Conservation (phyloP, 2,113 vertebrate species). For the Sebastes schlegelii region DNA sequence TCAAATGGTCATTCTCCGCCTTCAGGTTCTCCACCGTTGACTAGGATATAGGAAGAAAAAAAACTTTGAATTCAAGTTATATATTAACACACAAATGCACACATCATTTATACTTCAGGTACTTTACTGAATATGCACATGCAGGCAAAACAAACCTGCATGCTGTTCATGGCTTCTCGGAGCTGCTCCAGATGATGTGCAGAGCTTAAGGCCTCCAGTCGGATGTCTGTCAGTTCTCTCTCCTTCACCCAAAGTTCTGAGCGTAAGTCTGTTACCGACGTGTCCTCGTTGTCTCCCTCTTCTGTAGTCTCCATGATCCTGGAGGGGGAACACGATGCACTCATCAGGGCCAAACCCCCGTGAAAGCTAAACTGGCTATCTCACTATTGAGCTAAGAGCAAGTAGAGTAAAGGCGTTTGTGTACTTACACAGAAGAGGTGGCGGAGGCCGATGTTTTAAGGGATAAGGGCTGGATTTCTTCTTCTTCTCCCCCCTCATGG, state of each 20-base stretch:
- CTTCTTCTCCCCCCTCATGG: slow-evolving; percentile 84
- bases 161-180: slow-evolving; percentile 95
- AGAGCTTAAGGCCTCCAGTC: slow-evolving; percentile 94
- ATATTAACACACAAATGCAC: neutral
- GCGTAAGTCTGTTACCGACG: slow-evolving; percentile 91
- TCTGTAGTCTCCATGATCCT: slow-evolving; percentile 88
- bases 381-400: neutral
- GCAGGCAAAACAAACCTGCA: slow-evolving; percentile 88
- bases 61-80: neutral
- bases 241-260: slow-evolving; percentile 97
- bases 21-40: slow-evolving; percentile 94
- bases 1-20: slow-evolving; percentile 93
- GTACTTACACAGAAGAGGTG: slow-evolving; percentile 86
- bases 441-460: slow-evolving; percentile 86
- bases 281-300: slow-evolving; percentile 88
- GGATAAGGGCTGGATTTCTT: slow-evolving; percentile 79
- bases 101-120: neutral
- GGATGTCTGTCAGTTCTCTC: slow-evolving; percentile 95
- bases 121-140: neutral
- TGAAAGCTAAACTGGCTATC: neutral
- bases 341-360: slow-evolving; percentile 2
- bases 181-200: slow-evolving; percentile 97
- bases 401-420: neutral
- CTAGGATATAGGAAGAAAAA: slow-evolving; percentile 73
- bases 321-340: neutral